Evolutionary conservation across 2,113 vertebrate species (phyloP).

Genomic region (Lampris incognitus): DNA sequence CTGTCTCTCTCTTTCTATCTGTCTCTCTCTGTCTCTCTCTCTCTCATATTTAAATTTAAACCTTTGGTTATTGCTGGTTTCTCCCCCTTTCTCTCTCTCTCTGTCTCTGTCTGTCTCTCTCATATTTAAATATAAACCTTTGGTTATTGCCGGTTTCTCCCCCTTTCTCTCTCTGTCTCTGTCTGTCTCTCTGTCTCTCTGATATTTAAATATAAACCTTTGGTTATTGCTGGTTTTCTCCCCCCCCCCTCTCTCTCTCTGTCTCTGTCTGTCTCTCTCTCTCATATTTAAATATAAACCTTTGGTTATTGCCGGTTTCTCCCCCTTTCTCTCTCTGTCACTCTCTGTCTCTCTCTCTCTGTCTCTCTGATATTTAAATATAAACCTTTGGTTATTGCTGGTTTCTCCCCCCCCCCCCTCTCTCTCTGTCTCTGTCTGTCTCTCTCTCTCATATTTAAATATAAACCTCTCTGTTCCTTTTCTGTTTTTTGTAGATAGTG

Average conservation of each 20-base stretch:
- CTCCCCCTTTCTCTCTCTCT: too few species aligned
- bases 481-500: conserved; percentile 80
- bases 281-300: not conserved
- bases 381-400: too few species aligned
- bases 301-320: too few species aligned
- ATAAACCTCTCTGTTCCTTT: not conserved
- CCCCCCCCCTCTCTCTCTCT: too few species aligned
- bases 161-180: not conserved
- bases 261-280: not conserved
- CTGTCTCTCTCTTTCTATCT: not conserved
- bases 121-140: not conserved
- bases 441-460: not conserved
- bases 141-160: too few species aligned
- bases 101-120: not conserved
- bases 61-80: too few species aligned
- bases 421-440: not conserved
- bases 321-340: too few species aligned
- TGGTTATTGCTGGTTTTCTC: not conserved
- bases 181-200: not conserved
- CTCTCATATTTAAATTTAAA: not conserved
- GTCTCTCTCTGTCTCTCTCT: not conserved
- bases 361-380: not conserved
- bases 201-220: not conserved
- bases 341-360: not conserved
- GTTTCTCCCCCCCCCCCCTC: not conserved